Evolutionary conservation across 1,140 invertebrate genomes (phyloP).

Genomic region (Drosophila kurseongensis): DNA sequence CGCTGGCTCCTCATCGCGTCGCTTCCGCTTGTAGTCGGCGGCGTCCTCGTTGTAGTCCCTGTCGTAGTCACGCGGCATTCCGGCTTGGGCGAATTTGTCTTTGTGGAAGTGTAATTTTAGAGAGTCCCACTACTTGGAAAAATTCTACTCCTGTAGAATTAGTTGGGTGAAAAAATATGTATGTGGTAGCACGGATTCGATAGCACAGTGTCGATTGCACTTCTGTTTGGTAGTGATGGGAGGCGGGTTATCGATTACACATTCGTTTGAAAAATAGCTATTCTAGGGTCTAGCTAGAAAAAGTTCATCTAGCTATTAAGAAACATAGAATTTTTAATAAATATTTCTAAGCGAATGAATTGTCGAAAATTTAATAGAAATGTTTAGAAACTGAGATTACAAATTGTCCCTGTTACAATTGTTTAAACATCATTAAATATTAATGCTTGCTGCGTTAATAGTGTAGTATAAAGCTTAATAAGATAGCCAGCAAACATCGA

Average conservation of each 20-base stretch:
- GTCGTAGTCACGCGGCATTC: slow-evolving; percentile 81
- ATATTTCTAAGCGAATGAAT: no score
- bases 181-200: slow-evolving; percentile 26
- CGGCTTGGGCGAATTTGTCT: slow-evolving; percentile 7
- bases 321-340: no score
- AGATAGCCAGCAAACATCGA: no score
- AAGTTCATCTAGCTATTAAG: no score
- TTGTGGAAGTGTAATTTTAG: not conserved
- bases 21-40: slow-evolving; percentile 78
- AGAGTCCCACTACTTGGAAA: slow-evolving; percentile 8
- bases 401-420: no score
- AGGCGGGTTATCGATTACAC: not conserved
- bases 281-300: not conserved
- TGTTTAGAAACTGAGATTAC: no score
- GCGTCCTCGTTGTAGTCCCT: slow-evolving; percentile 82
- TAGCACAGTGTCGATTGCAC: not conserved
- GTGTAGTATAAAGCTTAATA: no score
- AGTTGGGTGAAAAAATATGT: slow-evolving; percentile 39
- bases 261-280: not conserved
- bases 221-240: not conserved
- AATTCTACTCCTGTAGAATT: slow-evolving; percentile 22
- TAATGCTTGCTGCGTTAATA: no score
- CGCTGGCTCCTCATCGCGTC: slow-evolving; percentile 73
- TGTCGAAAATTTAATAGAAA: no score
- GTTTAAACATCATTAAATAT: no score